phyloP scores from a whole-genome alignment of 2,888 invertebrate species.

The Aromia moschata region DNA sequence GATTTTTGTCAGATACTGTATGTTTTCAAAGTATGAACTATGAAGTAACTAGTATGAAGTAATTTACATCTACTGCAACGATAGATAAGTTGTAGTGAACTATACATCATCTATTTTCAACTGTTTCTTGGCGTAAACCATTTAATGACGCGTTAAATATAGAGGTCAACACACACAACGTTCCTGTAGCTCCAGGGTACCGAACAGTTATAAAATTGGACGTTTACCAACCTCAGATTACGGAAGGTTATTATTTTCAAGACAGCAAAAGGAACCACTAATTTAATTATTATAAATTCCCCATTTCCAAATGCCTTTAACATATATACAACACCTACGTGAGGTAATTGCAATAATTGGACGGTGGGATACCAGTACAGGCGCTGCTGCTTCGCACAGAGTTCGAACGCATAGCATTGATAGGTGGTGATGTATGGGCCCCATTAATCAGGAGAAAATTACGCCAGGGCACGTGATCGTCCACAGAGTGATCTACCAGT shows the following conservation, averaged over 20 bases:
- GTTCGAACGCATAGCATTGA: slow-evolving; percentile 39
- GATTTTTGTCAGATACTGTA: too few relatives aligned
- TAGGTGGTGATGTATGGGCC: slow-evolving; percentile 40
- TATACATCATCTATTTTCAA: too few relatives aligned
- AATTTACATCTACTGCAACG: too few relatives aligned
- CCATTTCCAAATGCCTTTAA: slow-evolving; percentile 13
- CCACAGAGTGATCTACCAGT: slow-evolving; percentile 12
- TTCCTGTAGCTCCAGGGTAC: not conserved
- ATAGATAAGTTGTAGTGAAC: too few relatives aligned
- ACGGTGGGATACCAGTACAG: slow-evolving; percentile 35
- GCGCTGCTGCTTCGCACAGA: slow-evolving; percentile 24
- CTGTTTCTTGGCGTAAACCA: too few relatives aligned
- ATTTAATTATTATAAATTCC: slow-evolving; percentile 22
- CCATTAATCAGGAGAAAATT: slow-evolving; percentile 45
- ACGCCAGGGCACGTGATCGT: slow-evolving; percentile 33
- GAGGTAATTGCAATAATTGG: slow-evolving; percentile 43
- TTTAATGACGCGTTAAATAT: too few relatives aligned
- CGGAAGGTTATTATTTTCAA: too few relatives aligned
- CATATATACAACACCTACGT: slow-evolving; percentile 46
- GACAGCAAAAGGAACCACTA: slow-evolving; percentile 15
- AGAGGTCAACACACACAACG: too few relatives aligned
- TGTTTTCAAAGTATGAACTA: too few relatives aligned
- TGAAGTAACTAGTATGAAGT: too few relatives aligned
- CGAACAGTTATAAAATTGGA: not conserved
- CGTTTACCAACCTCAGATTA: slow-evolving; percentile 18